These are phyloP conservation scores for Aurelia aurita complex sp. Pacific DNA, from an alignment of 30 jellyfish, hydroid and myxozoan species.

Conservation along the genomic window DNA sequence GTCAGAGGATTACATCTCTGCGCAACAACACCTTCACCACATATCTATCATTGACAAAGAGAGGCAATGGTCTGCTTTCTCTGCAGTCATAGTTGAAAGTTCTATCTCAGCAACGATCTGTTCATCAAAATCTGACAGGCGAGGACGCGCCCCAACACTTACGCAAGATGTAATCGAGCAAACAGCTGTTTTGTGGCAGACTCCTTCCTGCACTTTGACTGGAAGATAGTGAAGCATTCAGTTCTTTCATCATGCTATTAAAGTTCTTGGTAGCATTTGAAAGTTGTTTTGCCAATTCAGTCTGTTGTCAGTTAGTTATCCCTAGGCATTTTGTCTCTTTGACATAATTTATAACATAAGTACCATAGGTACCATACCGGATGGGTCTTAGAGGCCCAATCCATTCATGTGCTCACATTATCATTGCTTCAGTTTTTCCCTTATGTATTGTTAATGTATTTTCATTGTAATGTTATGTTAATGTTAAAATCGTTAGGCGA, in stretches of 20 bases:
- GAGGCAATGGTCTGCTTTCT: too few relatives aligned
- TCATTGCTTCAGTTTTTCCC: conserved; percentile 38
- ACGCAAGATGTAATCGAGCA: conserved; percentile 20
- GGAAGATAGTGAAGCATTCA: too few relatives aligned
- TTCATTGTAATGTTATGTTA: too few relatives aligned
- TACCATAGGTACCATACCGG: not conserved
- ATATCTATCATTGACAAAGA: too few relatives aligned
- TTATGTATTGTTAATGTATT: conserved; percentile 25
- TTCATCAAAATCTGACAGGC: too few relatives aligned
- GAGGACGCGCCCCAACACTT: not conserved
- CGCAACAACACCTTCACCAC: too few relatives aligned
- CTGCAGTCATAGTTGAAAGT: too few relatives aligned
- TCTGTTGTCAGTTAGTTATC: conserved; percentile 35
- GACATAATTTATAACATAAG: conserved; percentile 2
- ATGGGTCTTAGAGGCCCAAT: conserved; percentile 45
- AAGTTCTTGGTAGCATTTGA: too few relatives aligned
- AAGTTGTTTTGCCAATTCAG: conserved; percentile 29
- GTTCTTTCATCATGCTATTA: too few relatives aligned
- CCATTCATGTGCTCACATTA: conserved; percentile 4
- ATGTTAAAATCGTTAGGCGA: not conserved
- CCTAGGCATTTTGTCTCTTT: conserved; percentile 32
- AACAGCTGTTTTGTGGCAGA: conserved; percentile 1
- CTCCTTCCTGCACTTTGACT: too few relatives aligned
- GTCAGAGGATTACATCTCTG: too few relatives aligned
- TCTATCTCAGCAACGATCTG: too few relatives aligned